These are phyloP conservation scores for Columbina picui DNA, from an alignment of 2,113 vertebrate genomes.

Conservation along the genomic window DNA sequence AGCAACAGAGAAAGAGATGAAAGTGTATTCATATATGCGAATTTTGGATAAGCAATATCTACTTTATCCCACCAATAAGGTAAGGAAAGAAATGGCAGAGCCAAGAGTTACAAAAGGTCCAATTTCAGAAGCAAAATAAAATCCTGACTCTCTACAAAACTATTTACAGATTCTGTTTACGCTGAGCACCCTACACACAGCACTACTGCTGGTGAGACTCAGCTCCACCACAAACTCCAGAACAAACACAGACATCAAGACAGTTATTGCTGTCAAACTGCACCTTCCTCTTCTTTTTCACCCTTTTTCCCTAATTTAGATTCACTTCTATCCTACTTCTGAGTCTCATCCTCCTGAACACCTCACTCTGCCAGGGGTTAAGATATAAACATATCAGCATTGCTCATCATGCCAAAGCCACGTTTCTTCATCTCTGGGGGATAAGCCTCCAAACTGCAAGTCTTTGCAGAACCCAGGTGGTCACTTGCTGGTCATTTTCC, in stretches of 20 bases:
- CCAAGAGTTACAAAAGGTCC: slow-evolving; percentile 13
- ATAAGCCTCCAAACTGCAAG: background rate
- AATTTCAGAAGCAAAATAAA: slow-evolving; percentile 49
- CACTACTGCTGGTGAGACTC: background rate
- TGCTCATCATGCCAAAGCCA: background rate
- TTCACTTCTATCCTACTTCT: background rate
- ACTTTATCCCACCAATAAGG: slow-evolving; percentile 45
- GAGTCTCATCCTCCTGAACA: background rate
- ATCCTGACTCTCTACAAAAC: slow-evolving; percentile 10
- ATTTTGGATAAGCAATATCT: slow-evolving; percentile 37
- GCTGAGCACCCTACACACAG: background rate
- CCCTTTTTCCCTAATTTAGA: background rate
- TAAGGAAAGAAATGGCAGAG: slow-evolving; percentile 36
- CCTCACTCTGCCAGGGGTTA: background rate
- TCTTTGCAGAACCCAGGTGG: background rate
- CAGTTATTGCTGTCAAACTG: background rate
- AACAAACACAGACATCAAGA: background rate
- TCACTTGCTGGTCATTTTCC: background rate
- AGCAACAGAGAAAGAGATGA: slow-evolving; percentile 61
- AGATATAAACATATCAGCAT: background rate
- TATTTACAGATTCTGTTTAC: slow-evolving; percentile 33
- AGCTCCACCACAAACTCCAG: slow-evolving; percentile 26
- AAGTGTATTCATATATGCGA: slow-evolving; percentile 38
- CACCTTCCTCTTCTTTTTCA: background rate
- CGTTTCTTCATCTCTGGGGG: background rate